Conservation (phyloP, 2,888 invertebrate species). For the Eudasyphora cyanicolor region DNA sequence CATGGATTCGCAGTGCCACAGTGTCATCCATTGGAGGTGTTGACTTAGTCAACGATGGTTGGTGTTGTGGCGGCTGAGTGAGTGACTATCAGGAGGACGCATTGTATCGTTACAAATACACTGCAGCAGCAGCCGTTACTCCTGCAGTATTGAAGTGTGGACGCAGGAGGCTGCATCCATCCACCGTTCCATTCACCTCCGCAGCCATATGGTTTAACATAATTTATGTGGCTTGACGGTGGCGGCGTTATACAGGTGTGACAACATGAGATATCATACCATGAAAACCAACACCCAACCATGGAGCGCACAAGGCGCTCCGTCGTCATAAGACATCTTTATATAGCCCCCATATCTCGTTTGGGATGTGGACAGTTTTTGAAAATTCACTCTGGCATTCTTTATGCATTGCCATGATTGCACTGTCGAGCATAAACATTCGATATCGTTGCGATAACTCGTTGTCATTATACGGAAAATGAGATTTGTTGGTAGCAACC, state of each 20-base stretch:
- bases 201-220: slow-evolving; percentile 34
- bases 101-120: background rate
- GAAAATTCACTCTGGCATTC: background rate
- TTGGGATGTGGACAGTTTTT: background rate
- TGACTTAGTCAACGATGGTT: slow-evolving; percentile 45
- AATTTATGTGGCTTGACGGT: slow-evolving; percentile 12
- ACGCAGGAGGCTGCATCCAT: background rate
- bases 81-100: background rate
- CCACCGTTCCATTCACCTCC: background rate
- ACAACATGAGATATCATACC: slow-evolving; percentile 44
- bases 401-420: slow-evolving; percentile 19
- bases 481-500: background rate
- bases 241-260: slow-evolving; percentile 56
- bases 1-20: background rate
- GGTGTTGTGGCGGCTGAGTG: slow-evolving; percentile 19
- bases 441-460: background rate
- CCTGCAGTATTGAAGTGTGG: background rate
- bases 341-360: background rate
- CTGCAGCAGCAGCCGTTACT: background rate
- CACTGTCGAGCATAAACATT: slow-evolving; percentile 2
- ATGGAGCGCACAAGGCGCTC: background rate
- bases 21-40: slow-evolving; percentile 45
- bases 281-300: background rate
- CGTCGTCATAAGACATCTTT: background rate
- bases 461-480: background rate